These are phyloP conservation scores for Trichomalopsis sarcophagae DNA, from an alignment of 1,140 invertebrate species.

Conservation along the genomic window DNA sequence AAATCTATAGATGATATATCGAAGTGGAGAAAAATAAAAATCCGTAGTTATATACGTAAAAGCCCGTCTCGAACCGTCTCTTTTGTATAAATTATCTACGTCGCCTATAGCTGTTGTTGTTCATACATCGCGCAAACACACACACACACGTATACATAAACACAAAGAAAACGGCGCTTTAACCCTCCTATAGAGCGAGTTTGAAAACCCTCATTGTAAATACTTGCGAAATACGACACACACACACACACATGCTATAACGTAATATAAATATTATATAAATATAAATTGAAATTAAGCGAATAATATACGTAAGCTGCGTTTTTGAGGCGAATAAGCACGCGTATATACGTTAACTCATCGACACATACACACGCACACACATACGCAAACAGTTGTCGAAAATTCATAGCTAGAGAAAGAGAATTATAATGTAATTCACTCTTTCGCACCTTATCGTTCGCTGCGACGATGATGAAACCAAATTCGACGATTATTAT, in stretches of 20 bases:
- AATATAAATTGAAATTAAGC: conserved; percentile 33
- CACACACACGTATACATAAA: neutral
- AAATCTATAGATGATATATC: neutral
- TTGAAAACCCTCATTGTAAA: conserved; percentile 65
- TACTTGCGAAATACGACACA: conserved; percentile 60
- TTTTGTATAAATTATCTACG: conserved; percentile 61
- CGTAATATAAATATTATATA: conserved; percentile 38
- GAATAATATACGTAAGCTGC: conserved; percentile 63
- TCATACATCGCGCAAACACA: conserved; percentile 51
- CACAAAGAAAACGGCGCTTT: neutral
- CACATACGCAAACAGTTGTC: conserved; percentile 56
- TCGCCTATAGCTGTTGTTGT: conserved; percentile 59
- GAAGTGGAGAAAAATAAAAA: conserved; percentile 22
- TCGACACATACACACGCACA: conserved; percentile 43
- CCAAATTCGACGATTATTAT: conserved; percentile 36
- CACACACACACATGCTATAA: neutral
- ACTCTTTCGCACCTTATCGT: conserved; percentile 39
- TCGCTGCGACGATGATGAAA: conserved; percentile 10
- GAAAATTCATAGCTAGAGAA: conserved; percentile 66
- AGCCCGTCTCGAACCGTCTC: conserved; percentile 52
- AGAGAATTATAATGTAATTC: conserved; percentile 31
- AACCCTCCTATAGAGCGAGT: neutral
- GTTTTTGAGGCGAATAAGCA: conserved; percentile 62
- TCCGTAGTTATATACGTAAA: conserved; percentile 39
- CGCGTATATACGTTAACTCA: conserved; percentile 67